phyloP scores from a whole-genome alignment of 1,140 invertebrate genomes.

The Idris sp. region DNA sequence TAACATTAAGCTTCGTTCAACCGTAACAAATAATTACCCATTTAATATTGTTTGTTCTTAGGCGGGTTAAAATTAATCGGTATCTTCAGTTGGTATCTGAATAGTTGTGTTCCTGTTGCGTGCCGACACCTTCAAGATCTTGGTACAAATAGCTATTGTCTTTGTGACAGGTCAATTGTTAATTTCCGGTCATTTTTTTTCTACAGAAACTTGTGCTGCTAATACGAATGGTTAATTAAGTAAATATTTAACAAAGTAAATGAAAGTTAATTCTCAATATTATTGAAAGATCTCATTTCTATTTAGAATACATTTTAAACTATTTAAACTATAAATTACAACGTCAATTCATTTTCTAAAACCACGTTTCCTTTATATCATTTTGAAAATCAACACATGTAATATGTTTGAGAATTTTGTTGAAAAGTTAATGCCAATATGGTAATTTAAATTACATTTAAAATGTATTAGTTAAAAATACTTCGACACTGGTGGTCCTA shows the following conservation, averaged over 20 bases:
- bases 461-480: conserved; percentile 11
- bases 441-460: conserved; percentile 34
- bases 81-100: conserved; percentile 62
- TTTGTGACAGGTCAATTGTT: conserved; percentile 75
- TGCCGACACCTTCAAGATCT: conserved; percentile 68
- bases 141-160: conserved; percentile 66
- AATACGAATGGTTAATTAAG: conserved; percentile 1
- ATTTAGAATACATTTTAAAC: no score
- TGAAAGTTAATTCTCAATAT: no score
- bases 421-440: no score
- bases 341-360: no score
- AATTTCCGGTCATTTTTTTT: conserved; percentile 69
- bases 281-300: no score
- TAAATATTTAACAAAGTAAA: conserved; percentile 2
- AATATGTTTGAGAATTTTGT: no score
- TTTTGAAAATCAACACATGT: no score
- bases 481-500: conserved; percentile 33
- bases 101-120: conserved; percentile 75
- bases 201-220: conserved; percentile 10
- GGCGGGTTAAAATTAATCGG: conserved; percentile 45
- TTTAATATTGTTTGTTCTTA: conserved; percentile 41
- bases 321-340: no score
- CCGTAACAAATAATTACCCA: conserved; percentile 51
- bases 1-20: conserved; percentile 11
- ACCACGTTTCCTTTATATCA: no score